A percentile compares a stretch with the other conserved stretches of the same genome.
These are phyloP conservation scores for Nezara viridula DNA, from an alignment of 2,888 invertebrate genomes.

Conservation along the genomic window DNA sequence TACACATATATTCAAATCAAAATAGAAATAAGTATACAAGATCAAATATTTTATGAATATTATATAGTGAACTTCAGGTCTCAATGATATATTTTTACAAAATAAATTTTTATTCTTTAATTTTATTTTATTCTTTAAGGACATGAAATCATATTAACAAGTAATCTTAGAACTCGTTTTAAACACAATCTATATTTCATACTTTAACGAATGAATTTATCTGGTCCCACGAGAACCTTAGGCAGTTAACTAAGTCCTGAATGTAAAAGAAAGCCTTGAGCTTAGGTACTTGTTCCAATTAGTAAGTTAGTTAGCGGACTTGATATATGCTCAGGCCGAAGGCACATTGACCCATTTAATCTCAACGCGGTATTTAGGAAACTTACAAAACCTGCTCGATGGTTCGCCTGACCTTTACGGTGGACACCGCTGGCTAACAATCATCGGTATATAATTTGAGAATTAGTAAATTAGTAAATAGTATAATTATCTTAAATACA, in stretches of 20 bases:
- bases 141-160: too few species aligned
- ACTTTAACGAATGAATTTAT: not conserved
- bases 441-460: too few species aligned
- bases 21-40: too few species aligned
- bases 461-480: too few species aligned
- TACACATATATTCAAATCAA: too few species aligned
- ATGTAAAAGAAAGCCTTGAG: not conserved
- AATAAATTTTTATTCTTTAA: too few species aligned
- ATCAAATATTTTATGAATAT: too few species aligned
- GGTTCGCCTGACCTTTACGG: not conserved
- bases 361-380: conserved; percentile 35
- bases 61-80: too few species aligned
- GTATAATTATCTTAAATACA: too few species aligned
- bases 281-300: not conserved
- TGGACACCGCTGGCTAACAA: too few species aligned
- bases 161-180: not conserved
- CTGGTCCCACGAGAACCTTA: not conserved
- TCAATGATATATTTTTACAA: too few species aligned
- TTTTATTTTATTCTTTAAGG: too few species aligned
- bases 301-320: not conserved
- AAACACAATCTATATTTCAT: not conserved
- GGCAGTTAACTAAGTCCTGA: not conserved
- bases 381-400: conserved; percentile 39
- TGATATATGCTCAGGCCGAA: not conserved
- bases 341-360: conserved; percentile 34